A percentile compares a stretch with the other conserved stretches of the same genome.
Evolutionary conservation across 1,140 invertebrate genomes (phyloP).

Genomic region (Periplaneta americana): DNA sequence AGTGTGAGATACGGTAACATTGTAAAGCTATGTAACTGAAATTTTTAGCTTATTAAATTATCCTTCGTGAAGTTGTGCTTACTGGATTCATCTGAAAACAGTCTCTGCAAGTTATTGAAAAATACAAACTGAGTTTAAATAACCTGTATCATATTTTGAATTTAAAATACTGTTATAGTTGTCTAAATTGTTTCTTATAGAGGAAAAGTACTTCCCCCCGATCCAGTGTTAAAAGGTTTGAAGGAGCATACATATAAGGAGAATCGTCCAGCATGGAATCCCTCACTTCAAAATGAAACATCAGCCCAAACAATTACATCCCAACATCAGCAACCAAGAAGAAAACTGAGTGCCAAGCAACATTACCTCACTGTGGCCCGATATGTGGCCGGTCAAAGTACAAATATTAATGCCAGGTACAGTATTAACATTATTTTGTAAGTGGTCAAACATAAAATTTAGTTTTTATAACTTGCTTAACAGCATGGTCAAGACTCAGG

Average conservation of each 20-base stretch:
- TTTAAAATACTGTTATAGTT: not conserved
- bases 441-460: no score
- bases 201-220: slow-evolving; percentile 33
- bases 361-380: slow-evolving; percentile 65
- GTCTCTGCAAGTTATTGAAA: not conserved
- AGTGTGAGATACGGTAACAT: no score
- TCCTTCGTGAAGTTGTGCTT: not conserved
- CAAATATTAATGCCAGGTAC: slow-evolving; percentile 41
- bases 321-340: slow-evolving; percentile 12
- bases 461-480: no score
- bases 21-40: no score
- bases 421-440: no score
- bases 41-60: not conserved
- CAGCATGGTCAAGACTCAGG: no score
- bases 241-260: slow-evolving; percentile 24
- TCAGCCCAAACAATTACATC: slow-evolving; percentile 29
- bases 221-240: not conserved
- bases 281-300: slow-evolving; percentile 28
- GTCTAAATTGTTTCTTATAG: slow-evolving; percentile 28
- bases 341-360: slow-evolving; percentile 58
- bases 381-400: slow-evolving; percentile 59
- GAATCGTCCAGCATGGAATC: slow-evolving; percentile 31
- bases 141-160: not conserved
- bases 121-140: not conserved
- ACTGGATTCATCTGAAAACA: not conserved